These are phyloP conservation scores for Pitangus sulphuratus DNA, from an alignment of 2,797 vertebrate species.

Conservation along the genomic window DNA sequence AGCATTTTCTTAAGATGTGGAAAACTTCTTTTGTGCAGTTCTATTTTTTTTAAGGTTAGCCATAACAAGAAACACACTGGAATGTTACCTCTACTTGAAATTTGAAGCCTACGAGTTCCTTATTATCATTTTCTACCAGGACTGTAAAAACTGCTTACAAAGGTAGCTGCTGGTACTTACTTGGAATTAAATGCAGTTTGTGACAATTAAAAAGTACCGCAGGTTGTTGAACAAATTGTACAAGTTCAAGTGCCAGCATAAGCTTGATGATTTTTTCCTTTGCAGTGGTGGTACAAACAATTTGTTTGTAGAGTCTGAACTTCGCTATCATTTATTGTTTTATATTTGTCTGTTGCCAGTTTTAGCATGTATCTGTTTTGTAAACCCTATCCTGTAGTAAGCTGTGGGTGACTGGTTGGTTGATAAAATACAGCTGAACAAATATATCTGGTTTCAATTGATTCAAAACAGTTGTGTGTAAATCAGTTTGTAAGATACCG, in stretches of 20 bases:
- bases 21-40: not conserved
- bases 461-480: not conserved
- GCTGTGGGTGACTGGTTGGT: not conserved
- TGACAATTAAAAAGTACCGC: not conserved
- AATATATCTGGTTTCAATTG: not conserved
- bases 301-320: not conserved
- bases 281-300: not conserved
- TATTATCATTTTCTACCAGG: not conserved
- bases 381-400: not conserved
- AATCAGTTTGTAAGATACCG: not conserved
- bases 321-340: not conserved
- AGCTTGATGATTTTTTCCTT: not conserved
- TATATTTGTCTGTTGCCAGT: not conserved
- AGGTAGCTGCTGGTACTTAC: not conserved
- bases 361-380: not conserved
- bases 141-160: not conserved
- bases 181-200: not conserved
- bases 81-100: not conserved
- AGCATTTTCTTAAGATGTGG: not conserved
- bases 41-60: not conserved
- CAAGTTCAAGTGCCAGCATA: not conserved
- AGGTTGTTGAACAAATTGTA: not conserved
- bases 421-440: not conserved
- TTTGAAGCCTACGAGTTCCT: not conserved
- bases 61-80: not conserved